phyloP scores from a whole-genome alignment of 1,140 invertebrate genomes.

The Anthonomus grandis region DNA sequence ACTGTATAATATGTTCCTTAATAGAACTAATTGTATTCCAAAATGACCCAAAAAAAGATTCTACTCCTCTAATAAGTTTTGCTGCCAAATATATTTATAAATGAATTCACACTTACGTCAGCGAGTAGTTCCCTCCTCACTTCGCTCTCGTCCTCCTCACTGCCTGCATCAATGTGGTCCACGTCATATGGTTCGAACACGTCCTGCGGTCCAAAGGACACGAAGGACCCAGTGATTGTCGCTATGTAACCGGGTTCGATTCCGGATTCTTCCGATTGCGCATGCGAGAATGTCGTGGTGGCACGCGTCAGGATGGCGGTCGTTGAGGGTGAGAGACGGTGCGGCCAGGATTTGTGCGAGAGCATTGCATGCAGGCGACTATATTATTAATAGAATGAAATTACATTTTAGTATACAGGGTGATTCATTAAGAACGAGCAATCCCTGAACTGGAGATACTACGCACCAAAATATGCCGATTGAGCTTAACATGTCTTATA shows the following conservation, averaged over 20 bases:
- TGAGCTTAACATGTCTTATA: too few species aligned
- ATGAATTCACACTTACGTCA: constrained; percentile 58
- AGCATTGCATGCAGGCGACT: constrained; percentile 38
- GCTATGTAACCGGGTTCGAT: constrained; percentile 60
- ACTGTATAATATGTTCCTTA: not conserved
- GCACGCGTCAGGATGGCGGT: constrained; percentile 31
- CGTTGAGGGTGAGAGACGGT: constrained; percentile 44
- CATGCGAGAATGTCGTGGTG: constrained; percentile 35
- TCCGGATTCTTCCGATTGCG: constrained; percentile 48
- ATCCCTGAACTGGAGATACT: too few species aligned
- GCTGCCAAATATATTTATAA: not conserved
- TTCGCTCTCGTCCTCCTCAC: constrained; percentile 73
- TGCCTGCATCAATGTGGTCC: constrained; percentile 72
- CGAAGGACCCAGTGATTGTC: constrained; percentile 63
- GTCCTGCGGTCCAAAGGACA: constrained; percentile 54
- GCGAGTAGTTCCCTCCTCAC: constrained; percentile 69
- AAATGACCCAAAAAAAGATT: not conserved
- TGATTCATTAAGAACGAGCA: too few species aligned
- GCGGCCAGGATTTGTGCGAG: constrained; percentile 46
- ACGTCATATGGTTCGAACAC: constrained; percentile 66
- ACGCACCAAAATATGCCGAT: too few species aligned
- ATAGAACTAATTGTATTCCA: too few species aligned
- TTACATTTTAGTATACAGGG: not conserved
- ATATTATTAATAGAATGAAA: too few species aligned
- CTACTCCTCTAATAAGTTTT: not conserved